Conservation (phyloP, 2,888 invertebrate species). For the Phorcus lineatus region DNA sequence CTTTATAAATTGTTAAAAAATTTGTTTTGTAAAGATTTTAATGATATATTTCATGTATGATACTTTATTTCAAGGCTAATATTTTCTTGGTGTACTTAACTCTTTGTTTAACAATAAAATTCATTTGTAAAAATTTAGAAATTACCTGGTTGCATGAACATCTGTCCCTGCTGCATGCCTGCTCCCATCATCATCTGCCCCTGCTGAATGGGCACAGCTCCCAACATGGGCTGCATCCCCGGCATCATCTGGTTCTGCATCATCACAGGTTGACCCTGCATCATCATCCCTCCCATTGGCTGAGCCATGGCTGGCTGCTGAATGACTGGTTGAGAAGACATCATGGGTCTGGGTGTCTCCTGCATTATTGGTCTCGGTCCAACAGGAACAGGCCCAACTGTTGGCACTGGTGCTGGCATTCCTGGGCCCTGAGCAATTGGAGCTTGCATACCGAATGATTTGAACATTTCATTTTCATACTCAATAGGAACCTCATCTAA, state of each 20-base stretch:
- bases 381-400: conserved; percentile 24
- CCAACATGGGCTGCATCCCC: conserved; percentile 24
- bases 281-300: not conserved
- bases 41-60: too few relatives aligned
- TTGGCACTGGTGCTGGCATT: conserved; percentile 2
- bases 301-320: not conserved
- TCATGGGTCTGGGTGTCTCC: not conserved
- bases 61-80: too few relatives aligned
- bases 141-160: conserved; percentile 4
- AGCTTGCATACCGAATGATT: not conserved
- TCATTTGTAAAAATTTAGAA: not conserved
- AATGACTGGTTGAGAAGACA: not conserved
- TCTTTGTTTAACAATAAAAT: too few relatives aligned
- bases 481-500: conserved; percentile 57
- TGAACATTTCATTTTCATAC: conserved; percentile 24
- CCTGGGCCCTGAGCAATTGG: not conserved
- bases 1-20: too few relatives aligned
- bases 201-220: not conserved
- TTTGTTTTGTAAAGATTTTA: too few relatives aligned
- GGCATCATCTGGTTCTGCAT: conserved; percentile 23
- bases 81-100: too few relatives aligned
- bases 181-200: not conserved
- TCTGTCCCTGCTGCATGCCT: conserved; percentile 3
- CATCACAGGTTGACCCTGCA: conserved; percentile 10
- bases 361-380: conserved; percentile 15